Evolutionary conservation across 2,113 vertebrate genomes (phyloP).

Genomic region (Melospiza melodia): DNA sequence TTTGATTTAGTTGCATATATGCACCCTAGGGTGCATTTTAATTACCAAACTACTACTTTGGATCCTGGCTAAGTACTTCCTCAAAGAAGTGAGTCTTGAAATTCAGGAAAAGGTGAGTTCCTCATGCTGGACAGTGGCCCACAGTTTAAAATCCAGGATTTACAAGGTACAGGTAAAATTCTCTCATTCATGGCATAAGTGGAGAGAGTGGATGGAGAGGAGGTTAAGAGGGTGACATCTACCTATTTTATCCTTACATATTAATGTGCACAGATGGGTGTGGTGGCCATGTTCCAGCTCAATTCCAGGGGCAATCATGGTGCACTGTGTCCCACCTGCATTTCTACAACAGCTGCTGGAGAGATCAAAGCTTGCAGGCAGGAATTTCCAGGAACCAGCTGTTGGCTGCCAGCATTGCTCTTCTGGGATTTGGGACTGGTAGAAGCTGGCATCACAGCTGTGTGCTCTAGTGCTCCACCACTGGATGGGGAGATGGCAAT

Average conservation of each 20-base stretch:
- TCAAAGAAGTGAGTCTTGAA: background rate
- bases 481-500: background rate
- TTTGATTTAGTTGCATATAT: slow-evolving; percentile 37
- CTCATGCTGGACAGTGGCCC: background rate
- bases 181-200: background rate
- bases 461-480: background rate
- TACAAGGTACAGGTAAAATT: background rate
- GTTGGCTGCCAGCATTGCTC: rapidly evolving
- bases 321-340: background rate
- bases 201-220: background rate
- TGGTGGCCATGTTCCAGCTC: background rate
- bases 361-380: background rate
- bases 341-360: background rate
- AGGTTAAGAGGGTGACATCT: background rate
- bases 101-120: background rate
- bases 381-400: background rate
- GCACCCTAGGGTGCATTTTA: slow-evolving; percentile 11
- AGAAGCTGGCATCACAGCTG: background rate
- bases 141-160: background rate
- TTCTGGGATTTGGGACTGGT: background rate
- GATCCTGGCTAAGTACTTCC: background rate
- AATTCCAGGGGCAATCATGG: rapidly evolving
- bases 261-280: background rate
- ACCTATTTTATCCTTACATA: background rate
- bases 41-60: slow-evolving; percentile 7